phyloP scores from a whole-genome alignment of 2,113 vertebrate species.

The Camelus dromedarius region DNA sequence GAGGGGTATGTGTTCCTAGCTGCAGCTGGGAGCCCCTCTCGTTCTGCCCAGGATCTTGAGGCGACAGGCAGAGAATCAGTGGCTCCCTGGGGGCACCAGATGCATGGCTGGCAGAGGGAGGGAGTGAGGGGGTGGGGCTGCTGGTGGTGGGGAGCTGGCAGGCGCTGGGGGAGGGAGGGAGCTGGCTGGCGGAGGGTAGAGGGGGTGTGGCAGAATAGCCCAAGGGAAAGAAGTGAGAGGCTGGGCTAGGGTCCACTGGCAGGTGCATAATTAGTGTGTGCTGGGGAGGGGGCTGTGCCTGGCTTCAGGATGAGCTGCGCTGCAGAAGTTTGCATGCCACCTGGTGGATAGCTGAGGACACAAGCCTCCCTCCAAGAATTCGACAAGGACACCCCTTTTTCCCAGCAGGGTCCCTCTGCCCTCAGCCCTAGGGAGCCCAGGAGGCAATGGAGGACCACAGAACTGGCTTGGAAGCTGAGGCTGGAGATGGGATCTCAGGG shows the following conservation, averaged over 20 bases:
- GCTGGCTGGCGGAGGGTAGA: neutral
- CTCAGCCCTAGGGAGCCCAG: neutral
- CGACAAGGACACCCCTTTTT: neutral
- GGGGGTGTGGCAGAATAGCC: conserved; percentile 61
- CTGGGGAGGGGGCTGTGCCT: neutral
- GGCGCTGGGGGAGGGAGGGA: neutral
- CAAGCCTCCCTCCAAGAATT: neutral
- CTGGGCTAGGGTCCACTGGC: neutral
- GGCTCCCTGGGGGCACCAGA: conserved; percentile 12
- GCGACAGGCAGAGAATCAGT: conserved; percentile 77
- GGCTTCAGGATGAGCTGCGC: neutral
- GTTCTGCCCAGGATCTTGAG: conserved; percentile 83
- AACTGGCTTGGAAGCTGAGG: neutral
- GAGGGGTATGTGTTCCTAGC: conserved; percentile 61
- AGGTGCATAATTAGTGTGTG: conserved; percentile 72
- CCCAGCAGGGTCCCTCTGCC: neutral
- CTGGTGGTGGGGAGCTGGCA: neutral
- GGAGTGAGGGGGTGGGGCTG: conserved; percentile 37
- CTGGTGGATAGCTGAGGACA: conserved; percentile 59
- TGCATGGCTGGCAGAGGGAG: conserved; percentile 50
- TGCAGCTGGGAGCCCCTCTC: conserved; percentile 82
- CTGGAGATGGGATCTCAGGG: neutral
- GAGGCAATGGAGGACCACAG: neutral
- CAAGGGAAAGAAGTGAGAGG: conserved; percentile 55
- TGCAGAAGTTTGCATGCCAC: conserved; percentile 23